Evolutionary conservation across 2,113 vertebrate genomes (phyloP).

Genomic region (Stigmatopora nigra): DNA sequence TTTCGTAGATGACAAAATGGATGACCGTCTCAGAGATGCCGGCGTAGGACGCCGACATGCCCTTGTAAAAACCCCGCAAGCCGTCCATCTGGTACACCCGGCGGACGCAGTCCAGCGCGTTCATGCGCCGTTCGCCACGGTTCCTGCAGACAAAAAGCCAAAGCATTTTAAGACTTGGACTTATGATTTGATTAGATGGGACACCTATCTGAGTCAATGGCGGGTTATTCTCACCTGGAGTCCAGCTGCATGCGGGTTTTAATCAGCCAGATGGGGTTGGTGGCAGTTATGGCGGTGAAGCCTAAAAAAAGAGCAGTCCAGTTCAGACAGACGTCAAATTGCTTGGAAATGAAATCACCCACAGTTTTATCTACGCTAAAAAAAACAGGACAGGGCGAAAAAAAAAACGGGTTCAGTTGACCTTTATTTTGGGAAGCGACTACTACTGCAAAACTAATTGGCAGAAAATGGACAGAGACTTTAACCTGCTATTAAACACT

Average conservation of each 20-base stretch:
- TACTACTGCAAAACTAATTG: not conserved
- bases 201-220: too few species aligned
- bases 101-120: conserved; percentile 84
- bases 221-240: conserved; percentile 75
- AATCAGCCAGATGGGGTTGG: conserved; percentile 98
- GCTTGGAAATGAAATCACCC: conserved; percentile 26
- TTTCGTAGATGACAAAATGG: conserved; percentile 98
- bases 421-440: not conserved
- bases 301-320: conserved; percentile 75
- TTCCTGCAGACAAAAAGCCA: conserved; percentile 64
- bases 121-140: conserved; percentile 87
- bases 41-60: conserved; percentile 96
- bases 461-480: too few species aligned
- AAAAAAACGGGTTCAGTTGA: conserved; percentile 46
- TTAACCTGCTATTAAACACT: too few species aligned
- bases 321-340: conserved; percentile 50
- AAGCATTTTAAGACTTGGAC: too few species aligned
- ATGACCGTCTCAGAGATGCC: conserved; percentile 99
- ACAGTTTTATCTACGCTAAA: conserved; percentile 19
- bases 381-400: conserved; percentile 39
- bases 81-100: conserved; percentile 91
- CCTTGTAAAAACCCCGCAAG: conserved; percentile 89
- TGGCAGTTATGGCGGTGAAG: conserved; percentile 95
- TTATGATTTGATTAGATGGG: too few species aligned
- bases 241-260: conserved; percentile 97